These are phyloP conservation scores for Myrmecophaga tridactyla DNA, from an alignment of 2,113 vertebrate species.

Conservation along the genomic window DNA sequence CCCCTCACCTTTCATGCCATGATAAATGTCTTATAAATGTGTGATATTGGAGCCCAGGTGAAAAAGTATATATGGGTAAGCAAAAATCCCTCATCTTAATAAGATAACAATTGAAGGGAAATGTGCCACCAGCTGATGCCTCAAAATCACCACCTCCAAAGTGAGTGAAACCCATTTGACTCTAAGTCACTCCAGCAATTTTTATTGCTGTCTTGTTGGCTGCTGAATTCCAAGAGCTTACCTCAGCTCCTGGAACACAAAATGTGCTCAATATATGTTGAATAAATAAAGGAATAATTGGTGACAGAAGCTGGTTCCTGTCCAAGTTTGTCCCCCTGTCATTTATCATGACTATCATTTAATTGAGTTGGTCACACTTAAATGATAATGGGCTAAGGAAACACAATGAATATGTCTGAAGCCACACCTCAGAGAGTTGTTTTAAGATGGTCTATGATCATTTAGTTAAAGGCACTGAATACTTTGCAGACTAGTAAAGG, in stretches of 20 bases:
- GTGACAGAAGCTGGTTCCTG: not conserved
- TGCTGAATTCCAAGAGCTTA: not conserved
- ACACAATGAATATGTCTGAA: not conserved
- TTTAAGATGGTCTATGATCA: not conserved
- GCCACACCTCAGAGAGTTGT: not conserved
- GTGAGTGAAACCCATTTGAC: not conserved
- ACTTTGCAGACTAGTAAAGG: not conserved
- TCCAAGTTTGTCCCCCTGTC: not conserved
- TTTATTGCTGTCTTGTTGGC: not conserved
- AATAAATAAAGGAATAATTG: not conserved
- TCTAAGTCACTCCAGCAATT: not conserved
- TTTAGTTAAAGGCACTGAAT: not conserved
- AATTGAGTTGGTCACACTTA: not conserved
- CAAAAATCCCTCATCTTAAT: not conserved
- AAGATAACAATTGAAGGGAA: not conserved
- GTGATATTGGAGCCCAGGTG: not conserved
- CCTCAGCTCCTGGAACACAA: not conserved
- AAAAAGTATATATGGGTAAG: not conserved
- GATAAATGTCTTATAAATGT: not conserved
- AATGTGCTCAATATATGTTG: not conserved
- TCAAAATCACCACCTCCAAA: not conserved
- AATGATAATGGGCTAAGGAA: not conserved
- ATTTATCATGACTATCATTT: not conserved
- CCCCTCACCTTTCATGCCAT: not conserved
- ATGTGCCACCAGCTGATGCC: not conserved